A percentile compares a stretch with the other conserved stretches of the same genome.
These are phyloP conservation scores for Alcedo atthis DNA, from an alignment of 2,797 vertebrate species.

Conservation along the genomic window DNA sequence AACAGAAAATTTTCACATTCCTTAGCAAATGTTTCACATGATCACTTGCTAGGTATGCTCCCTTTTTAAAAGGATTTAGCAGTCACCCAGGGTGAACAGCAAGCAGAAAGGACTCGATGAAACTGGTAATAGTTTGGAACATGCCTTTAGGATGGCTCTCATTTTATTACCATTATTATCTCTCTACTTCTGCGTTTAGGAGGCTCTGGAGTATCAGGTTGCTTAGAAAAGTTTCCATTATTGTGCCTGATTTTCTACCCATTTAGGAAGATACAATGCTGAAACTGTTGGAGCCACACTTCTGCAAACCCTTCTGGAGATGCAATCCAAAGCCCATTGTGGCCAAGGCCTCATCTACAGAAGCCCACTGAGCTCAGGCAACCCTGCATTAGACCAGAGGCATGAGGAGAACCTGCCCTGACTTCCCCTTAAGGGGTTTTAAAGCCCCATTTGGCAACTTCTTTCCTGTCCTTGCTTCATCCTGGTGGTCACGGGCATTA, in stretches of 20 bases:
- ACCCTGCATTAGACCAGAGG: not conserved
- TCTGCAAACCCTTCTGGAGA: not conserved
- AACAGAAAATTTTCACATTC: not conserved
- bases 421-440: not conserved
- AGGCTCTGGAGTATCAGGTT: not conserved
- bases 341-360: not conserved
- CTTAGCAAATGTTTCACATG: not conserved
- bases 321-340: not conserved
- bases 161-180: constrained; percentile 1
- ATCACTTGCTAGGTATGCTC: not conserved
- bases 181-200: not conserved
- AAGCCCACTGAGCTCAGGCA: not conserved
- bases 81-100: not conserved
- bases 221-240: not conserved
- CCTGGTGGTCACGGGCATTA: fast-evolving
- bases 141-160: not conserved
- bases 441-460: not conserved
- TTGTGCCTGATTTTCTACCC: not conserved
- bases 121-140: not conserved
- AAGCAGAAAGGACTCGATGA: not conserved
- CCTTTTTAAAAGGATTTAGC: not conserved
- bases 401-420: not conserved
- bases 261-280: not conserved
- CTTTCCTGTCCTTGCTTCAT: not conserved
- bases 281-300: not conserved